Evolutionary conservation across 1,140 invertebrate species (phyloP).

Genomic region (Pogonus chalceus): DNA sequence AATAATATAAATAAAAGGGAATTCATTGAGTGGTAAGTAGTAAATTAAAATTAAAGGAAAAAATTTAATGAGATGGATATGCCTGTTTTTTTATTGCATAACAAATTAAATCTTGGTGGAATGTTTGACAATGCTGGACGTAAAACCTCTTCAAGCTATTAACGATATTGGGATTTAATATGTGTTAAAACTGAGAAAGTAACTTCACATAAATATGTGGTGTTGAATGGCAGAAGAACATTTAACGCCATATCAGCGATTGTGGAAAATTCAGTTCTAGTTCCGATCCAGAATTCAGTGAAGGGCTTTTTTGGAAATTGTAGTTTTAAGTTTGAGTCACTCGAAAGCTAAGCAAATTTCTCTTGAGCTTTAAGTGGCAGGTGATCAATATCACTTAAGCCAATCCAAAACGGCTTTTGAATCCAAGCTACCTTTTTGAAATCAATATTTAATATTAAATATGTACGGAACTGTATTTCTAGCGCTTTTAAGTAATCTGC

Average conservation of each 20-base stretch:
- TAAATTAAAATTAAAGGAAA: conserved; percentile 16
- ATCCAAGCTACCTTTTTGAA: conserved; percentile 10
- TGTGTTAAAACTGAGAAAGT: conserved; percentile 20
- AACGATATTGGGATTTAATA: conserved; percentile 22
- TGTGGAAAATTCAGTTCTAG: conserved; percentile 16
- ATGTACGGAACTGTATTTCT: conserved; percentile 9
- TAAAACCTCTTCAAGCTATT: conserved; percentile 19
- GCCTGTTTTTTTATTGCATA: conserved; percentile 13
- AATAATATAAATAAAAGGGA: conserved; percentile 14
- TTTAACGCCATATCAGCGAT: conserved; percentile 12
- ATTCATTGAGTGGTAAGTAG: too few relatives aligned
- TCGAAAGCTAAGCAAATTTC: conserved; percentile 17
- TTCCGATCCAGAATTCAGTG: conserved; percentile 16
- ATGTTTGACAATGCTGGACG: conserved; percentile 10
- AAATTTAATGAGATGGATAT: conserved; percentile 11
- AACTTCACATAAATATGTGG: conserved; percentile 21
- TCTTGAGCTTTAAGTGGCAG: conserved; percentile 11
- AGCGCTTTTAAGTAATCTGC: conserved; percentile 9
- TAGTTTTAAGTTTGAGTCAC: conserved; percentile 17
- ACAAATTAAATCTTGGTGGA: conserved; percentile 20
- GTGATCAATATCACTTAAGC: not conserved
- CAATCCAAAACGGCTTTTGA: conserved; percentile 9
- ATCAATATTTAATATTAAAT: conserved; percentile 11
- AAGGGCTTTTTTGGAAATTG: conserved; percentile 8
- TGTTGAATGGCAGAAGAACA: conserved; percentile 19